These are phyloP conservation scores for Fratercula arctica DNA, from an alignment of 2,797 vertebrate genomes.

Conservation along the genomic window DNA sequence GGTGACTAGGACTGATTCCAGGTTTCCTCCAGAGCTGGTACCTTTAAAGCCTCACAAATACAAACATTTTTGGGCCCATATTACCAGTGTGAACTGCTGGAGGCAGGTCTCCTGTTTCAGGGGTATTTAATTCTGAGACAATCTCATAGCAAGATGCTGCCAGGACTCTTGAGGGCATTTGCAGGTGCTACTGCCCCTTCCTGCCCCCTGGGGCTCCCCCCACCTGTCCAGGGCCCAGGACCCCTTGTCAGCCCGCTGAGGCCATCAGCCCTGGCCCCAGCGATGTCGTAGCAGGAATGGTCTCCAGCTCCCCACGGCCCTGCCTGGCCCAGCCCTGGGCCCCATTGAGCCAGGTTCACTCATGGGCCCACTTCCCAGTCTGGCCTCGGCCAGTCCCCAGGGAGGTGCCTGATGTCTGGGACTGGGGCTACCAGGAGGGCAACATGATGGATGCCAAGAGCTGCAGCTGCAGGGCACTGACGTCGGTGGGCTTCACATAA, in stretches of 20 bases:
- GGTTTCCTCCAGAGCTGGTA: background rate
- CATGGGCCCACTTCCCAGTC: too few relatives aligned
- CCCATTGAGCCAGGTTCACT: accelerated
- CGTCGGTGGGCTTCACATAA: background rate
- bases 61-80: accelerated
- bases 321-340: background rate
- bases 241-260: accelerated
- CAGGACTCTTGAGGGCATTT: background rate
- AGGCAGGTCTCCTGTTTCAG: background rate
- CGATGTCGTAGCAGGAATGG: accelerated
- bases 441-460: accelerated
- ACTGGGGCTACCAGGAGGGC: background rate
- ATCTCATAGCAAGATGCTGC: background rate
- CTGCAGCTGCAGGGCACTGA: background rate
- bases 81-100: background rate
- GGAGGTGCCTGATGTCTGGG: accelerated
- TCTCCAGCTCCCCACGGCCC: background rate
- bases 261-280: background rate
- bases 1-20: background rate
- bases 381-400: background rate
- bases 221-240: background rate
- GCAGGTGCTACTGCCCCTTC: background rate
- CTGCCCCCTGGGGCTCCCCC: accelerated
- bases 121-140: background rate
- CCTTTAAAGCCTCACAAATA: background rate